Conservation (phyloP, 2,888 invertebrate genomes). For the Pelosia muscerda region DNA sequence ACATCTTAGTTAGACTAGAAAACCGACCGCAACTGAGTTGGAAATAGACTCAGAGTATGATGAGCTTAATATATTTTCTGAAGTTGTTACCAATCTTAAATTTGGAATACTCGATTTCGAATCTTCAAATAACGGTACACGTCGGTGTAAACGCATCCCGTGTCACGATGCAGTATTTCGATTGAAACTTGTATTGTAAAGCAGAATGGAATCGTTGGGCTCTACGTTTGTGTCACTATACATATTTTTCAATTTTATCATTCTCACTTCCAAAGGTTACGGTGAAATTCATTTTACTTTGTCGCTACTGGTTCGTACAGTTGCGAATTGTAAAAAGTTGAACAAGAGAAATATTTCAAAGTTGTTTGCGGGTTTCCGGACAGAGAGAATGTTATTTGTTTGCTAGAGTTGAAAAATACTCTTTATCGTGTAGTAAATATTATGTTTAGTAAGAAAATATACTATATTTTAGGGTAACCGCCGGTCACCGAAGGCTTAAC, state of each 20-base stretch:
- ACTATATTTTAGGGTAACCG: too few species aligned
- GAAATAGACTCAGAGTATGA: too few species aligned
- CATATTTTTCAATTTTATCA: constrained; percentile 65
- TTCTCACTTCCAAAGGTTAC: constrained; percentile 50
- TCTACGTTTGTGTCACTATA: constrained; percentile 45
- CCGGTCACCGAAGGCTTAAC: too few species aligned
- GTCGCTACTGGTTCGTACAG: constrained; percentile 22
- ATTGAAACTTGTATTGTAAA: constrained; percentile 61
- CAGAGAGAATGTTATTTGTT: background rate
- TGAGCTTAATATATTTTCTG: too few species aligned
- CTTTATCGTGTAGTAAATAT: background rate
- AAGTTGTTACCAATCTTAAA: too few species aligned
- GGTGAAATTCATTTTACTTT: constrained; percentile 48
- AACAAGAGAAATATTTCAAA: constrained; percentile 9
- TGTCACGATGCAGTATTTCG: constrained; percentile 43
- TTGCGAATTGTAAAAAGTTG: constrained; percentile 25
- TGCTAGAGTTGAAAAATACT: constrained; percentile 1
- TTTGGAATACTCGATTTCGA: background rate
- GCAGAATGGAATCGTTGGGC: constrained; percentile 58
- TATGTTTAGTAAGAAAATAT: background rate
- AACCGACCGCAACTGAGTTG: too few species aligned
- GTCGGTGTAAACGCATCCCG: constrained; percentile 48
- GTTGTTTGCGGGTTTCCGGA: constrained; percentile 5
- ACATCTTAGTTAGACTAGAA: too few species aligned
- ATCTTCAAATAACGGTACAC: constrained; percentile 11